A percentile compares a stretch with the other conserved stretches of the same genome.
Evolutionary conservation across 2,888 invertebrate species (phyloP).

Genomic region (Scaptomyza cyrtandrae): DNA sequence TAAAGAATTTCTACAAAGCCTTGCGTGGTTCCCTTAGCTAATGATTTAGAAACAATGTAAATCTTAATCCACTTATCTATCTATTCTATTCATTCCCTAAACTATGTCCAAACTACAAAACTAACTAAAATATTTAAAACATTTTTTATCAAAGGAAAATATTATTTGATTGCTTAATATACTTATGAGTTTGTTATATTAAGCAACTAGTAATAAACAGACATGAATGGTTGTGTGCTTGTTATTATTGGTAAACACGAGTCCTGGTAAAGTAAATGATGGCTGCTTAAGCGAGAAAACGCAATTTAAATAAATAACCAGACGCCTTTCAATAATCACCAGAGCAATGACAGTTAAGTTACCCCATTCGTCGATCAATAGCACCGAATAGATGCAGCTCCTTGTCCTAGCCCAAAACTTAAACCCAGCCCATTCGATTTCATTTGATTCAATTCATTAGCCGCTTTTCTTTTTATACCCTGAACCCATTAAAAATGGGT

Average conservation of each 20-base stretch:
- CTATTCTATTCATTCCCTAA: no score
- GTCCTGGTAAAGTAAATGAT: background rate
- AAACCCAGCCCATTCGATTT: slow-evolving; percentile 28
- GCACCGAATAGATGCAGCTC: slow-evolving; percentile 22
- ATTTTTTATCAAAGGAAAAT: no score
- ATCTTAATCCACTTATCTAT: no score
- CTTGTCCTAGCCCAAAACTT: background rate
- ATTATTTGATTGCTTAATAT: no score
- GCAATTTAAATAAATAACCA: slow-evolving; percentile 34
- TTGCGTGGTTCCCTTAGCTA: no score
- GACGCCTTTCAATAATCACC: background rate
- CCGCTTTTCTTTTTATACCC: slow-evolving; percentile 18
- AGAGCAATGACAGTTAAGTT: slow-evolving; percentile 7
- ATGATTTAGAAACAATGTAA: background rate
- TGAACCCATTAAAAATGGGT: background rate
- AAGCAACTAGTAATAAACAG: no score
- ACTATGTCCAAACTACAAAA: no score
- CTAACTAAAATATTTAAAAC: no score
- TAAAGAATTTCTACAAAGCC: background rate
- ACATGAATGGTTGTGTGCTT: no score
- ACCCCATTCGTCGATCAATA: slow-evolving; percentile 44
- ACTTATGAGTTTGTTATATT: no score
- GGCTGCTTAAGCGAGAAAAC: slow-evolving; percentile 3
- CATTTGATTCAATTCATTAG: slow-evolving; percentile 48
- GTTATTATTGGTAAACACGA: background rate